phyloP scores from a whole-genome alignment of 1,140 invertebrate species.

The Nephila pilipes region DNA sequence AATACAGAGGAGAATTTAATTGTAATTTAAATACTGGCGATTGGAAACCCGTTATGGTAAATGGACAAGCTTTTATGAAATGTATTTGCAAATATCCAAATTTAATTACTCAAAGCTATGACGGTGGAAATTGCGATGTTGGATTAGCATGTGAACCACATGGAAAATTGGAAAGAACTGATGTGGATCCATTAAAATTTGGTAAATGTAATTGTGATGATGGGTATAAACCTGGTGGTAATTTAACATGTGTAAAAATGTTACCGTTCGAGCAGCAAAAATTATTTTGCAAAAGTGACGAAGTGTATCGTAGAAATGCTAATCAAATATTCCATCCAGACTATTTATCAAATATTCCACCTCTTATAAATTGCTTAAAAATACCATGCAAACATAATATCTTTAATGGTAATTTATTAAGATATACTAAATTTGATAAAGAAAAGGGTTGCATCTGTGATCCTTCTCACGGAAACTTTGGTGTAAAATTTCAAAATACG shows the following conservation, averaged over 20 bases:
- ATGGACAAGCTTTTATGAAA: not conserved
- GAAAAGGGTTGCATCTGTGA: constrained; percentile 14
- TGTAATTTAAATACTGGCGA: too few relatives aligned
- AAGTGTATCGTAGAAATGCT: not conserved
- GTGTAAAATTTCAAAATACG: constrained; percentile 17
- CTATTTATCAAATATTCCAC: too few relatives aligned
- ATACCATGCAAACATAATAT: too few relatives aligned
- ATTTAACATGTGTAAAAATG: too few relatives aligned
- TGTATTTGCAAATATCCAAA: constrained; percentile 1
- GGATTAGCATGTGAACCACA: too few relatives aligned
- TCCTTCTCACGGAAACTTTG: constrained; percentile 40
- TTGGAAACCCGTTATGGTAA: too few relatives aligned
- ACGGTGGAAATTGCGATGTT: too few relatives aligned
- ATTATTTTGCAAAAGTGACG: not conserved
- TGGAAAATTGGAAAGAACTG: not conserved
- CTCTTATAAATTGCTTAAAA: too few relatives aligned
- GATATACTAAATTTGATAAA: not conserved
- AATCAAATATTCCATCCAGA: not conserved
- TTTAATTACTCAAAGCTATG: too few relatives aligned
- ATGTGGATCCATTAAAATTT: not conserved
- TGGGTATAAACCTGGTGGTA: too few relatives aligned
- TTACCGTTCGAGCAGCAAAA: not conserved
- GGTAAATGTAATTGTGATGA: constrained; percentile 1
- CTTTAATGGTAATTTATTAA: constrained; percentile 19
- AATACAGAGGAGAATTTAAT: not conserved